These are phyloP conservation scores for Zaprionus bogoriensis DNA, from an alignment of 2,888 invertebrate genomes.

Conservation along the genomic window DNA sequence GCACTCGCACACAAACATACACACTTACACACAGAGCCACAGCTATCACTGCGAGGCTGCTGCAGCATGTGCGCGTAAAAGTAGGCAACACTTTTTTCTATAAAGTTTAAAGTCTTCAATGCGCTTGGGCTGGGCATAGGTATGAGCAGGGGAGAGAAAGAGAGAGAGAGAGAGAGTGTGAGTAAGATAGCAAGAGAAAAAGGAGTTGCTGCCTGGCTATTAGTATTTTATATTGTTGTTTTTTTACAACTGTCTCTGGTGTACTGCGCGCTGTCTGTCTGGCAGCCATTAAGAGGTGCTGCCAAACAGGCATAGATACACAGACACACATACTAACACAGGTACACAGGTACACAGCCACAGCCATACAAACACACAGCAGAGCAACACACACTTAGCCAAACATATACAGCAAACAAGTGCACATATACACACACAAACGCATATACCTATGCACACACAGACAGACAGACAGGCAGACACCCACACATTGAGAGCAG, in stretches of 20 bases:
- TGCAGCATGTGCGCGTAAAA: conserved; percentile 28
- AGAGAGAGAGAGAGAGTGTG: background rate
- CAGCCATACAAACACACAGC: background rate
- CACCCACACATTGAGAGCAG: background rate
- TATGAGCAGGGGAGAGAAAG: background rate
- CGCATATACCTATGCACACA: conserved; percentile 3
- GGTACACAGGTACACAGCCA: background rate
- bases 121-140: background rate
- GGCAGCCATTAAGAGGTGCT: conserved; percentile 32
- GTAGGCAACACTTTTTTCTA: conserved; percentile 37
- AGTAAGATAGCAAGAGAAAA: background rate
- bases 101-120: background rate
- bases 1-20: background rate
- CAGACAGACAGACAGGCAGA: background rate
- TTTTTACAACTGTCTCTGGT: conserved; percentile 9
- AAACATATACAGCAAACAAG: no score
- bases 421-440: conserved; percentile 10
- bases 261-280: conserved; percentile 28
- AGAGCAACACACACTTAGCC: no score
- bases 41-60: conserved; percentile 1
- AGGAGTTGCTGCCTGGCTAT: background rate
- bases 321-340: conserved; percentile 8
- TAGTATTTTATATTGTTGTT: conserved; percentile 10
- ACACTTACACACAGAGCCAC: background rate
- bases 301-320: conserved; percentile 2